Evolutionary conservation across 2,113 vertebrate genomes (phyloP).

Genomic region (Pteronura brasiliensis): DNA sequence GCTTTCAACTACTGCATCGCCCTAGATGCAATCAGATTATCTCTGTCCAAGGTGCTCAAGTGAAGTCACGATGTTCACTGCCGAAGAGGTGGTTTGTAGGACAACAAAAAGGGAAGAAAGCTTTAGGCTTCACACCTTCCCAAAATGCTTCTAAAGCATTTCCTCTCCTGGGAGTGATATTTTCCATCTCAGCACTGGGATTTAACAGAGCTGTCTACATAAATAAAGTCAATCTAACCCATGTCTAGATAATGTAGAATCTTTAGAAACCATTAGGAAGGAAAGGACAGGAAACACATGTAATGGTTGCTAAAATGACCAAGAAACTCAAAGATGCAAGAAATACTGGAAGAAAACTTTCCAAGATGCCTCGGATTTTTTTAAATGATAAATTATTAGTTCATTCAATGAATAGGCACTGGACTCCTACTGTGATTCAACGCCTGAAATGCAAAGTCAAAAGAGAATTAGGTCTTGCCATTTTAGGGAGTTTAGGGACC

Average conservation of each 20-base stretch:
- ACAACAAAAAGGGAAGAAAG: fast-evolving
- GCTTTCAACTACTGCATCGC: background rate
- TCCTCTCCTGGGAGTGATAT: background rate
- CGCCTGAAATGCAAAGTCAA: background rate
- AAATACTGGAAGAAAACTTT: background rate
- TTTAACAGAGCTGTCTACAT: background rate
- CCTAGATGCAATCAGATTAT: background rate
- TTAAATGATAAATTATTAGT: background rate
- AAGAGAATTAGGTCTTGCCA: background rate
- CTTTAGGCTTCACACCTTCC: background rate
- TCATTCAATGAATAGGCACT: background rate
- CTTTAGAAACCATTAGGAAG: background rate
- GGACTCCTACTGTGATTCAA: background rate
- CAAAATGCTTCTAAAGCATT: background rate
- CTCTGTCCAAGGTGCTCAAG: background rate
- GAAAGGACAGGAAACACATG: background rate
- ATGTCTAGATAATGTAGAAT: background rate
- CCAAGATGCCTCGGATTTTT: background rate
- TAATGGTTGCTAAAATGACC: background rate
- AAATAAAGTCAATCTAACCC: background rate
- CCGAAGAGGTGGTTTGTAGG: background rate
- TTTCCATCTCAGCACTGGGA: background rate
- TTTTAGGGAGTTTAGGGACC: background rate
- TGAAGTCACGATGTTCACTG: background rate
- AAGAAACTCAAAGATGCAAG: background rate